phyloP scores from a whole-genome alignment of 2,888 invertebrate species.

The Andrena hattorfiana region DNA sequence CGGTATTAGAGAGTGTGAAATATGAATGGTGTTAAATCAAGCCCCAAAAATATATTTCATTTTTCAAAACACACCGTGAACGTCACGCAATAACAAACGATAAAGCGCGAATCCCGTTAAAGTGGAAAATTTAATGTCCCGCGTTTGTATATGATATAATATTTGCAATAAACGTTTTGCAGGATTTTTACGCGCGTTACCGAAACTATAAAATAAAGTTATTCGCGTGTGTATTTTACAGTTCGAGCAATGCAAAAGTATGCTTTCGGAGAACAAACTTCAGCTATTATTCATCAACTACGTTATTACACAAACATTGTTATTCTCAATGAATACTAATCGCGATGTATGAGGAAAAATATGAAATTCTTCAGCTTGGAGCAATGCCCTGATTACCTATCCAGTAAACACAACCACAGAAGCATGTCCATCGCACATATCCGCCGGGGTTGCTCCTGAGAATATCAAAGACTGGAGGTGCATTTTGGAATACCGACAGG shows the following conservation, averaged over 20 bases:
- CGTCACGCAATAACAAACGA: constrained; percentile 52
- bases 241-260: constrained; percentile 16
- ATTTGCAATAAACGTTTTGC: constrained; percentile 49
- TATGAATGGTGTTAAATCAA: constrained; percentile 54
- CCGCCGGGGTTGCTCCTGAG: too few relatives aligned
- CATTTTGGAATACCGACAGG: too few relatives aligned
- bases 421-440: too few relatives aligned
- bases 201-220: constrained; percentile 48
- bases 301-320: neutral
- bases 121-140: constrained; percentile 60
- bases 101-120: constrained; percentile 52
- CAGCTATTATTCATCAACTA: neutral
- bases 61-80: constrained; percentile 48
- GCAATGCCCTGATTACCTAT: neutral
- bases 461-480: too few relatives aligned
- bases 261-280: neutral
- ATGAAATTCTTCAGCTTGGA: neutral
- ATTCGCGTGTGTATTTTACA: constrained; percentile 23
- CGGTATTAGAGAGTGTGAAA: constrained; percentile 52
- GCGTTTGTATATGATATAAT: constrained; percentile 53
- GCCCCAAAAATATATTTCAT: constrained; percentile 42
- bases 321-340: neutral
- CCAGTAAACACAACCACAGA: too few relatives aligned
- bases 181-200: constrained; percentile 36
- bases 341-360: neutral